phyloP scores from a whole-genome alignment of 2,113 vertebrate genomes.

The Panthera tigris region DNA sequence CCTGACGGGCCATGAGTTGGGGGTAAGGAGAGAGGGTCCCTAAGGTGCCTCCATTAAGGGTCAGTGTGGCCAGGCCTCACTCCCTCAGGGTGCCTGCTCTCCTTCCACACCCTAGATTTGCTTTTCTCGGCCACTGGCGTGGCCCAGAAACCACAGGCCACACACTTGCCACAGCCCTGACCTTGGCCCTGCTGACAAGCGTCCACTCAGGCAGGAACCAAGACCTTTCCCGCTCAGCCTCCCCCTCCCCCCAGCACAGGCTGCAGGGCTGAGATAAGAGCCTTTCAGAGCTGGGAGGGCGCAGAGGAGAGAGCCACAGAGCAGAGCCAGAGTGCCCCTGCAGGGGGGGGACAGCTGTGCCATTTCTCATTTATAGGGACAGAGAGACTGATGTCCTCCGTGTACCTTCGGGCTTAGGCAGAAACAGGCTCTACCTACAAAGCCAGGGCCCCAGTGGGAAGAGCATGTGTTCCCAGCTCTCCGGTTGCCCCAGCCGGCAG shows the following conservation, averaged over 20 bases:
- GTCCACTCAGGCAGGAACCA: neutral
- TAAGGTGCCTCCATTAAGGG: fast-evolving
- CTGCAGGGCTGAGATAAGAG: neutral
- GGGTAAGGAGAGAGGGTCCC: neutral
- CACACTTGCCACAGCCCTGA: neutral
- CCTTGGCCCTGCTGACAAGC: neutral
- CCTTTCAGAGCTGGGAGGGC: neutral
- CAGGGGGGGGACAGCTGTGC: neutral
- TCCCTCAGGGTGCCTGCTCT: neutral
- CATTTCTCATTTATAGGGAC: neutral
- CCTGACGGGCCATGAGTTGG: neutral
- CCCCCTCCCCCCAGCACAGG: neutral
- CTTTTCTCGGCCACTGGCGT: neutral
- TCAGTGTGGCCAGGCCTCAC: neutral
- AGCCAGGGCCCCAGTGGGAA: neutral
- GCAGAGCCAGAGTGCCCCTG: fast-evolving
- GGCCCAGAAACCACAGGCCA: neutral
- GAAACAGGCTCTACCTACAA: neutral
- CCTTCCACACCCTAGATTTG: neutral
- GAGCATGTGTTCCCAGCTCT: neutral
- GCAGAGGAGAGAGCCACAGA: neutral
- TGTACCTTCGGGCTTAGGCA: neutral
- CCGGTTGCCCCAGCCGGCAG: neutral
- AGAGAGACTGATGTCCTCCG: neutral
- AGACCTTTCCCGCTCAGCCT: neutral